phyloP scores from a whole-genome alignment of 2,113 vertebrate species.

The Vimba vimba region DNA sequence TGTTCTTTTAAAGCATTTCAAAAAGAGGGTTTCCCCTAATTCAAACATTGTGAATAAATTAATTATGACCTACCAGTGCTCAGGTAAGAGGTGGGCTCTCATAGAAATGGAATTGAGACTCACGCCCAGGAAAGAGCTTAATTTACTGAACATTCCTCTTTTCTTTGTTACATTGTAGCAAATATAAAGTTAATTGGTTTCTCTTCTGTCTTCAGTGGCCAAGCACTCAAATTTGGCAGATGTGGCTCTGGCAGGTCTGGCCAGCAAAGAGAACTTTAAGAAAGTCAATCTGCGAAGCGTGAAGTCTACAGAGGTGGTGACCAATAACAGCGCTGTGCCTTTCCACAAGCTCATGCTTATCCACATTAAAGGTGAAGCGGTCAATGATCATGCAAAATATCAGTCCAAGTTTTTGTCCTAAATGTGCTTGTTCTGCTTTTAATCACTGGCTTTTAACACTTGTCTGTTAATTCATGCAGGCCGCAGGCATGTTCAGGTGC shows the following conservation, averaged over 20 bases:
- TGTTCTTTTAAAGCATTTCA: too few relatives aligned
- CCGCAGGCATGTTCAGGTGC: constrained; percentile 79
- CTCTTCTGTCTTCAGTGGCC: constrained; percentile 70
- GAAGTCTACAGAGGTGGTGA: constrained; percentile 78
- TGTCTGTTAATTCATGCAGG: constrained; percentile 62
- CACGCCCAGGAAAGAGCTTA: neutral
- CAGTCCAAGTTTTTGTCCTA: neutral
- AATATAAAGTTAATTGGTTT: neutral
- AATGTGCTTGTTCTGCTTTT: neutral
- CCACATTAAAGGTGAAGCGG: constrained; percentile 78
- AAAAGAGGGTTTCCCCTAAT: too few relatives aligned
- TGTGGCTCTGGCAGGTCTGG: constrained; percentile 78
- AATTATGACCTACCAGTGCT: too few relatives aligned
- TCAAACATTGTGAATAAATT: too few relatives aligned
- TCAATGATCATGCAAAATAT: neutral
- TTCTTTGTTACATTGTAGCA: neutral
- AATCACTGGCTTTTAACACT: neutral
- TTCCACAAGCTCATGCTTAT: constrained; percentile 83
- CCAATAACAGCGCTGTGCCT: constrained; percentile 79
- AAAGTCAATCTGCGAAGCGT: constrained; percentile 78
- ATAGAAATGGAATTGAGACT: too few relatives aligned
- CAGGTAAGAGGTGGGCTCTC: too few relatives aligned
- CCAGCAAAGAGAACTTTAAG: constrained; percentile 83
- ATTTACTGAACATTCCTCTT: neutral
- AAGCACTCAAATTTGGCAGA: constrained; percentile 81